These are phyloP conservation scores for Epistrophella euchroma DNA, from an alignment of 2,888 invertebrate genomes.

Conservation along the genomic window DNA sequence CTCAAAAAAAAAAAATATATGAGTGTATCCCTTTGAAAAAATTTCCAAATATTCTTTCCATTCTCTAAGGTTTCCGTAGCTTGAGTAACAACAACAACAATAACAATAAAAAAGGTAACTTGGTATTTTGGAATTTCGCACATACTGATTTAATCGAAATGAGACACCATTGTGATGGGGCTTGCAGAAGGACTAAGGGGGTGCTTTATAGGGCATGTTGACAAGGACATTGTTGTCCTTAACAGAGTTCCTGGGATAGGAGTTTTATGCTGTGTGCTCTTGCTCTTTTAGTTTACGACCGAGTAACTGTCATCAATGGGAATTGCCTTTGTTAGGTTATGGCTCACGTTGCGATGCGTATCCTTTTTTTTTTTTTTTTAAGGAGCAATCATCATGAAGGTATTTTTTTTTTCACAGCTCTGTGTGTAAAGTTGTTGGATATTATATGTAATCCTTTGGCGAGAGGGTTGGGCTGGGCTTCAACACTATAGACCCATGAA, in stretches of 20 bases:
- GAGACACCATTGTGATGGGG: constrained; percentile 5
- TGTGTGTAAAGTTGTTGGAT: no score
- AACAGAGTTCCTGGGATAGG: not conserved
- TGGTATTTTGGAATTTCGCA: constrained; percentile 63
- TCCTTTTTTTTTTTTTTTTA: constrained; percentile 23
- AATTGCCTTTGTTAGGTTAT: constrained; percentile 74
- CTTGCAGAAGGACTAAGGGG: not conserved
- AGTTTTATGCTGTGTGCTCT: constrained; percentile 42
- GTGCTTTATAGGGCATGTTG: constrained; percentile 57
- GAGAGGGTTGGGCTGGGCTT: constrained; percentile 7
- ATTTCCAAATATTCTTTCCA: constrained; percentile 26
- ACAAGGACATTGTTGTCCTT: constrained; percentile 64
- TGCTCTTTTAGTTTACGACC: constrained; percentile 71
- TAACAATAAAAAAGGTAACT: constrained; percentile 57
- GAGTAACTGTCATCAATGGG: constrained; percentile 63
- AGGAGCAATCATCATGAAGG: constrained; percentile 32
- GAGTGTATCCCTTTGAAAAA: constrained; percentile 28
- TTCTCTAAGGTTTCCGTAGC: constrained; percentile 34
- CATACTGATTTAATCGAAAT: constrained; percentile 71
- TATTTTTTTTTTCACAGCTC: constrained; percentile 20
- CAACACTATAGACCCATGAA: constrained; percentile 31
- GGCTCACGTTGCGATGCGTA: constrained; percentile 61
- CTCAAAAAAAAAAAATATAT: not conserved
- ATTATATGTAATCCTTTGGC: constrained; percentile 1
- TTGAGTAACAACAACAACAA: constrained; percentile 20